These are phyloP conservation scores for Phocoena phocoena DNA, from an alignment of 2,113 vertebrate species.

Conservation along the genomic window DNA sequence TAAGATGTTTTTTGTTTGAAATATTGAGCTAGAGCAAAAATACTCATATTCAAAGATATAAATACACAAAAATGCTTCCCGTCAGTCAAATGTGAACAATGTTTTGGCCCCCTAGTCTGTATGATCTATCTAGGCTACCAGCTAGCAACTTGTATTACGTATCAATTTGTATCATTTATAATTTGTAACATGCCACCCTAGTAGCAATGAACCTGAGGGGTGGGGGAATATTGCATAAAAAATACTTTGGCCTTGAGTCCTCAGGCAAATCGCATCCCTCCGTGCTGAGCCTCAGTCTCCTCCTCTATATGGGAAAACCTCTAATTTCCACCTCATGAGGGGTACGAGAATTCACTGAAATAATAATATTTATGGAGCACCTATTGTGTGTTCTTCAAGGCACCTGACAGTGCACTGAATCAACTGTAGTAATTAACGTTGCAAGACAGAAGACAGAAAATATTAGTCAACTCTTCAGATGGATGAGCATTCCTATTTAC, in stretches of 20 bases:
- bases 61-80: neutral
- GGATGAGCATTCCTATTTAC: neutral
- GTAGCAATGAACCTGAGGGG: neutral
- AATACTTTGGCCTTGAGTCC: neutral
- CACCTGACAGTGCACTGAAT: neutral
- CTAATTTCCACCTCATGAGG: neutral
- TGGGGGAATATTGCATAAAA: neutral
- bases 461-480: neutral
- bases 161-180: neutral
- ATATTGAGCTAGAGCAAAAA: slow-evolving; percentile 27
- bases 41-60: neutral
- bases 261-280: neutral
- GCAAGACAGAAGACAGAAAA: neutral
- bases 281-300: neutral
- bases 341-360: neutral
- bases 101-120: neutral
- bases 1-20: neutral
- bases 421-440: neutral
- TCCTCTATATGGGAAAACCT: neutral
- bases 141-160: neutral
- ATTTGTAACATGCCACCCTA: neutral
- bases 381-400: neutral
- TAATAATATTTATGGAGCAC: neutral
- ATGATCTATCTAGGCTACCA: neutral
- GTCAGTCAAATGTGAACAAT: neutral